Conservation (phyloP, 2,797 vertebrate genomes). For the Acanthornis magna region DNA sequence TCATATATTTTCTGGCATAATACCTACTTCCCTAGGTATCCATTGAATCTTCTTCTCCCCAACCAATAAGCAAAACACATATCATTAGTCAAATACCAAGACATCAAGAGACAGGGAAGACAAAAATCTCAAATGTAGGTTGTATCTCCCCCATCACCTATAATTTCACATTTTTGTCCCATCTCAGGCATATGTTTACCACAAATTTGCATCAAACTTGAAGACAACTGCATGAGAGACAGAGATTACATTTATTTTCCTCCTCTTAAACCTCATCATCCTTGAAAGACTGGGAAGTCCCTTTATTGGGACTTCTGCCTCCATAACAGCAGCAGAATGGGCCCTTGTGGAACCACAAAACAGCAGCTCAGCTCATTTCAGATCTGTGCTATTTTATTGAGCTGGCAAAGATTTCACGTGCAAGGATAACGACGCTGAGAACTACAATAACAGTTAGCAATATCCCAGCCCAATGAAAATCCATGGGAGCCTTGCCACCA, state of each 20-base stretch:
- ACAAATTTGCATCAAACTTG: not conserved
- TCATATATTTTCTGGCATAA: not conserved
- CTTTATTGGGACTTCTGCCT: not conserved
- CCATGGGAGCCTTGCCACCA: not conserved
- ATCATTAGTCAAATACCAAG: not conserved
- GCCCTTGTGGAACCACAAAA: not conserved
- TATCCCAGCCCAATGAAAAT: not conserved
- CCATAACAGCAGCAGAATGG: not conserved
- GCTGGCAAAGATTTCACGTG: not conserved
- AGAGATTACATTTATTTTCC: not conserved
- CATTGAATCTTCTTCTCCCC: not conserved
- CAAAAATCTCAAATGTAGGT: not conserved
- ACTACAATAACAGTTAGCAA: not conserved
- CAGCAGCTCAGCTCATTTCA: not conserved
- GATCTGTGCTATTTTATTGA: constrained; percentile 37
- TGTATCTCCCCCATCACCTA: not conserved
- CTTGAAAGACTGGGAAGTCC: not conserved
- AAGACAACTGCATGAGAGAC: not conserved
- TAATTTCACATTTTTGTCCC: not conserved
- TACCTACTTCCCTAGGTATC: not conserved
- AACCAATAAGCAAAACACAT: not conserved
- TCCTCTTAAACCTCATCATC: not conserved
- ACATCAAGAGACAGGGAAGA: not conserved
- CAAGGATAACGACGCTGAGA: not conserved
- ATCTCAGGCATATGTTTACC: not conserved